Evolutionary conservation across 2,797 vertebrate species (phyloP).

Genomic region (Xyrichtys novacula): DNA sequence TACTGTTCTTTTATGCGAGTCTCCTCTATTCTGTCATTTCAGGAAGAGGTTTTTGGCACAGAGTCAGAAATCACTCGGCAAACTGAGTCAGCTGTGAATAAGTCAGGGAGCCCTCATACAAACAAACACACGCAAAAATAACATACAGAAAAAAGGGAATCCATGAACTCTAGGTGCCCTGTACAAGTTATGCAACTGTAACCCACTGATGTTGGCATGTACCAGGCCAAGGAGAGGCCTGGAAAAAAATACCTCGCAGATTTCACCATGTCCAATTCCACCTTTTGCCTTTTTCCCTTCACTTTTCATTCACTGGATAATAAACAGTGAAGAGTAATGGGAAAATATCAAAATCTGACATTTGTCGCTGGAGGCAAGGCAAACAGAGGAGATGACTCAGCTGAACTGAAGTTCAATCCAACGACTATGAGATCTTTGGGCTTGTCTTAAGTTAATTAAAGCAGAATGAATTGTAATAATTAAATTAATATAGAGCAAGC

Average conservation of each 20-base stretch:
- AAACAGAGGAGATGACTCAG: neutral
- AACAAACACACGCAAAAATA: too few relatives aligned
- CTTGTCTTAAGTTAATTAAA: neutral
- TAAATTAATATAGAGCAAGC: too few relatives aligned
- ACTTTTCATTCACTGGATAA: conserved; percentile 5
- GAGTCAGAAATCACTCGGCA: conserved; percentile 53
- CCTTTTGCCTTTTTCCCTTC: conserved; percentile 12
- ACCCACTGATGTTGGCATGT: conserved; percentile 17
- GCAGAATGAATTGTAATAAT: neutral
- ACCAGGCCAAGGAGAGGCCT: conserved; percentile 4
- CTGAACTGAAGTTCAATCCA: neutral
- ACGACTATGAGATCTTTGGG: conserved; percentile 9
- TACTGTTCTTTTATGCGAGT: conserved; percentile 20
- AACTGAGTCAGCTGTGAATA: conserved; percentile 25
- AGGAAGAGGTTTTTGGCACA: conserved; percentile 51
- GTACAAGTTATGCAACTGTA: conserved; percentile 47
- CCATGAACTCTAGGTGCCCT: conserved; percentile 48
- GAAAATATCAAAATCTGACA: neutral
- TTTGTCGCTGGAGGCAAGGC: neutral
- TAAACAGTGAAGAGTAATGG: neutral
- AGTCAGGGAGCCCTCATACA: conserved; percentile 20
- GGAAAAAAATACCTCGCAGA: conserved; percentile 12
- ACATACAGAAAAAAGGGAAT: conserved; percentile 11
- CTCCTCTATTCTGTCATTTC: conserved; percentile 24
- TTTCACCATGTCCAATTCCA: conserved; percentile 17